A percentile compares a stretch with the other conserved stretches of the same genome.
phyloP scores from a whole-genome alignment of 2,113 vertebrate genomes.

The Anguilla rostrata region DNA sequence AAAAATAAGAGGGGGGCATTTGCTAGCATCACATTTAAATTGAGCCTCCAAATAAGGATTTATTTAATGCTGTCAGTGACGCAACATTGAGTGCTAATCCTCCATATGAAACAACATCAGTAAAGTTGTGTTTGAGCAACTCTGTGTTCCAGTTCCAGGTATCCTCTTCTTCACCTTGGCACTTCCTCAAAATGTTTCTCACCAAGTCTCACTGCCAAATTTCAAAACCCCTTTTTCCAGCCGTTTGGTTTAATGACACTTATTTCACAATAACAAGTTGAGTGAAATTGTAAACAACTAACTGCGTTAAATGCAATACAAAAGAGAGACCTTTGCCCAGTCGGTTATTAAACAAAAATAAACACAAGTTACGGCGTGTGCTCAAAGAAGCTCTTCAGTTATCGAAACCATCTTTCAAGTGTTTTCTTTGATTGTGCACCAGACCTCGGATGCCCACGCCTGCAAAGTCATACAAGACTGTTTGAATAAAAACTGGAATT shows the following conservation, averaged over 20 bases:
- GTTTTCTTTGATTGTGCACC: constrained; percentile 18
- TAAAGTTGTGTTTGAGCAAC: neutral
- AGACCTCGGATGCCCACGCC: neutral
- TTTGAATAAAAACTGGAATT: neutral
- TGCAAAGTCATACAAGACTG: neutral
- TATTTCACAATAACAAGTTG: neutral
- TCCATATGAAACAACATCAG: neutral
- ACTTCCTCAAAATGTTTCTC: neutral
- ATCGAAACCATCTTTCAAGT: constrained; percentile 11
- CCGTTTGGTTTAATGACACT: neutral
- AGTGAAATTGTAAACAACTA: neutral
- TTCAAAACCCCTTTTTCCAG: neutral
- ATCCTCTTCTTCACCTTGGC: neutral
- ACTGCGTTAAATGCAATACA: neutral
- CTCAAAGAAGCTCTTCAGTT: neutral
- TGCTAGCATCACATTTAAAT: constrained; percentile 27
- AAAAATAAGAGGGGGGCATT: constrained; percentile 21
- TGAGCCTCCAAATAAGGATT: neutral
- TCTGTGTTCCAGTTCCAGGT: neutral
- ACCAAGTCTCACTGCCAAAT: neutral
- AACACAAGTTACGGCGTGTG: neutral
- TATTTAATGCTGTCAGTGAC: neutral
- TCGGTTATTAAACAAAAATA: neutral
- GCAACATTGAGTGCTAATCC: neutral
- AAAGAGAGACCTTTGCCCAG: neutral